Percentiles rank a stretch among this genome's conserved stretches.
Conservation (phyloP, 2,113 vertebrate species). For the Damaliscus lunatus region DNA sequence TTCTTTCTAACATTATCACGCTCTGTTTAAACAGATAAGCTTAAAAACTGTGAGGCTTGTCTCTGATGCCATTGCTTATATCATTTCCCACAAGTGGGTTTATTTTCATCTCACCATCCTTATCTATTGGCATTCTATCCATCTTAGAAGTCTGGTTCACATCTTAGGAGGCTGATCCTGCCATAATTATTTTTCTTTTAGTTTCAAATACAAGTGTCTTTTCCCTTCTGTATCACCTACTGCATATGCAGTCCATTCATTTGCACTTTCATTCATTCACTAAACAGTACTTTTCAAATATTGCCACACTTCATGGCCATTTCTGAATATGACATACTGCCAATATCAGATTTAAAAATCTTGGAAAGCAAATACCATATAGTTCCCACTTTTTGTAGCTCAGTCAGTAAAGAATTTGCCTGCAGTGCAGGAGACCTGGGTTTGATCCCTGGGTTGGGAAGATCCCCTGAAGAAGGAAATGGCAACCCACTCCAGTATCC, state of each 20-base stretch:
- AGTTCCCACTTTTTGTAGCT: neutral
- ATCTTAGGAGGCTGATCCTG: neutral
- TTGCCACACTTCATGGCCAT: neutral
- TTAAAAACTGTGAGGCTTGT: neutral
- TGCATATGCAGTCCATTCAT: neutral
- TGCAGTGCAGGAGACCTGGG: no score
- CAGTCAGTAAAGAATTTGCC: no score
- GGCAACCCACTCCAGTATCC: no score
- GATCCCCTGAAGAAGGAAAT: no score
- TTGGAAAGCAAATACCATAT: neutral
- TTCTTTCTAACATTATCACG: neutral
- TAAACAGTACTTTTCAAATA: neutral
- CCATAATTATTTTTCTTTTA: neutral
- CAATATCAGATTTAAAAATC: neutral
- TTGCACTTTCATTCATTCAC: neutral
- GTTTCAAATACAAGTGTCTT: neutral
- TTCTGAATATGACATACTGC: neutral
- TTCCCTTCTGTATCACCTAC: neutral
- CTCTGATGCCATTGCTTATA: neutral
- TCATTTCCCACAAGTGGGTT: neutral
- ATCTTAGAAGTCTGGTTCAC: neutral
- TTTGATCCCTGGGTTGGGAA: no score
- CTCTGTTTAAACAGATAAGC: neutral
- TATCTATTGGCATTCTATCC: neutral
- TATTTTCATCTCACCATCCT: neutral